phyloP scores from a whole-genome alignment of 2,888 invertebrate genomes.

The Tethea ocularis region DNA sequence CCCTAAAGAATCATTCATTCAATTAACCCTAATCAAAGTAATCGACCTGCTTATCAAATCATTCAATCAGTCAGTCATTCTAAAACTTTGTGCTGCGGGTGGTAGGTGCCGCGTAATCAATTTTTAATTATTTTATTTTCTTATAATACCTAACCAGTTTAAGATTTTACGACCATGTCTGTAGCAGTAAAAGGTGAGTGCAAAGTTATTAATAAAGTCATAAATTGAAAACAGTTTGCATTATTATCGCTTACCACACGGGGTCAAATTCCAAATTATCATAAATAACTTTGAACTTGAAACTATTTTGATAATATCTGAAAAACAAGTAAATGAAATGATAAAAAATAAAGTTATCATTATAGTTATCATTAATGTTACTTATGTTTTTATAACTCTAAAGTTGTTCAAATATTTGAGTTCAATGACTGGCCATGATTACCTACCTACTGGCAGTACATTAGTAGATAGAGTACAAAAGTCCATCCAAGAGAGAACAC shows the following conservation, averaged over 20 bases:
- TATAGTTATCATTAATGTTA: neutral
- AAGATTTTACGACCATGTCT: conserved; percentile 51
- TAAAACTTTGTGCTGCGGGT: conserved; percentile 28
- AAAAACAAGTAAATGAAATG: neutral
- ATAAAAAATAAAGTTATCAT: neutral
- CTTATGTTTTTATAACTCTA: neutral
- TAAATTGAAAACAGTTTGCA: neutral
- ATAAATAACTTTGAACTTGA: conserved; percentile 13
- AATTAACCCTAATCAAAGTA: conserved; percentile 25
- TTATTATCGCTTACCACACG: conserved; percentile 15
- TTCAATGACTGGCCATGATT: neutral
- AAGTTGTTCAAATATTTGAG: neutral
- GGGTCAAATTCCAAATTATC: conserved; percentile 55
- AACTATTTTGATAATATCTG: conserved; percentile 1
- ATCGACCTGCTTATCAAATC: neutral
- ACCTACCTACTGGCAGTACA: neutral
- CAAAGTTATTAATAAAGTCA: neutral
- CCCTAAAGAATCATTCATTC: conserved; percentile 23
- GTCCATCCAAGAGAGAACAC: neutral
- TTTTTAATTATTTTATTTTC: conserved; percentile 18
- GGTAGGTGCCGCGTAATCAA: conserved; percentile 21
- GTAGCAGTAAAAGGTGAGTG: conserved; percentile 71
- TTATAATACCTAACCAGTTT: neutral
- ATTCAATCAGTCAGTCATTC: conserved; percentile 22
- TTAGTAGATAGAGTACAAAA: neutral